Conservation (phyloP, 2,797 vertebrate species). For the Muscicapa striata region DNA sequence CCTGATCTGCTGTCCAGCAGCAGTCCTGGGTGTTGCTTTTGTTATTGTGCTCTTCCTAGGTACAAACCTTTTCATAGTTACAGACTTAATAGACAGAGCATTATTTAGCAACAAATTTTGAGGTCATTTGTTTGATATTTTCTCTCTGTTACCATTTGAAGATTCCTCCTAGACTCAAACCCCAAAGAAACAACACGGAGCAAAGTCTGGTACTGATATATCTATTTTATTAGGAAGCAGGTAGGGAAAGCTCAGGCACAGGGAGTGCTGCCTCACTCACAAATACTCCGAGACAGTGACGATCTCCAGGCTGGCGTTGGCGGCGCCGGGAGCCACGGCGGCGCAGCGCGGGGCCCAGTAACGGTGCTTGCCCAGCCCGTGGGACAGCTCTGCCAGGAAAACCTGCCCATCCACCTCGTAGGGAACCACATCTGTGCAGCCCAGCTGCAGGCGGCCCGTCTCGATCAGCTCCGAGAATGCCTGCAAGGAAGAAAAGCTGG, state of each 20-base stretch:
- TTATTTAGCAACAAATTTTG: neutral
- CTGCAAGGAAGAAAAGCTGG: slow-evolving; percentile 6
- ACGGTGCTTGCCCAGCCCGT: slow-evolving; percentile 80
- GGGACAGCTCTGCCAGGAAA: slow-evolving; percentile 82
- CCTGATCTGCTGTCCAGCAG: neutral
- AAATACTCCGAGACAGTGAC: slow-evolving; percentile 6
- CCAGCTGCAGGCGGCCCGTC: slow-evolving; percentile 72
- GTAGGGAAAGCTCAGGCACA: neutral
- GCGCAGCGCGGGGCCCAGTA: slow-evolving; percentile 76
- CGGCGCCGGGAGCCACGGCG: neutral
- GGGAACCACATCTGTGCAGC: slow-evolving; percentile 81
- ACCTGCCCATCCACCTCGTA: slow-evolving; percentile 79
- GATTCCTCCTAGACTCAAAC: neutral
- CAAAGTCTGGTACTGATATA: neutral
- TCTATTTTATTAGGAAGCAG: too few relatives aligned
- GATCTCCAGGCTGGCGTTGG: slow-evolving; percentile 74
- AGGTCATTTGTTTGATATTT: neutral
- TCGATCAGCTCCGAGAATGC: slow-evolving; percentile 83
- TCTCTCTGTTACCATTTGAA: neutral
- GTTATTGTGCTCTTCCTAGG: neutral
- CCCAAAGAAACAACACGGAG: neutral
- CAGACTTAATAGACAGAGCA: neutral
- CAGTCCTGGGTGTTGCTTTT: neutral
- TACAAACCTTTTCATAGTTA: neutral
- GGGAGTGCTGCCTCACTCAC: slow-evolving; percentile 11